phyloP scores from a whole-genome alignment of 1,140 invertebrate species.

The Formica selysi region DNA sequence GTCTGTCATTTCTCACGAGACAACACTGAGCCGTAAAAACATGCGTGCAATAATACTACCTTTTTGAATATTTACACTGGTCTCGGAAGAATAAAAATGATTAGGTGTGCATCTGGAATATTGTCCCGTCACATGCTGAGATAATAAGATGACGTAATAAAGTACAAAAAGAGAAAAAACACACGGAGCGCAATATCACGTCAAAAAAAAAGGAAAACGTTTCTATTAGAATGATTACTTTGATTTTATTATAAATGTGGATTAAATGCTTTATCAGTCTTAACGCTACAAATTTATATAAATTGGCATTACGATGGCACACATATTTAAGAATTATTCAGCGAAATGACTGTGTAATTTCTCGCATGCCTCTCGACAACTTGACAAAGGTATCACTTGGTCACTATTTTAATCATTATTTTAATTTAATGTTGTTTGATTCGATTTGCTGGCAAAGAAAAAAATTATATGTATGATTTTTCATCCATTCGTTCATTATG shows the following conservation, averaged over 20 bases:
- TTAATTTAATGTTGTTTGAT: too few species aligned
- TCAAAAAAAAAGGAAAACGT: neutral
- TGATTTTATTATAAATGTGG: neutral
- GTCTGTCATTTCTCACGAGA: constrained; percentile 45
- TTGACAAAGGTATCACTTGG: neutral
- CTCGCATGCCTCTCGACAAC: neutral
- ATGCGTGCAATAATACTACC: neutral
- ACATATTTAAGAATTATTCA: neutral
- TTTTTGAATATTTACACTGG: constrained; percentile 28
- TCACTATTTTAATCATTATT: neutral
- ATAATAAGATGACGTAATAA: neutral
- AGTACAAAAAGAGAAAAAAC: neutral
- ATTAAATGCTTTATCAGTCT: neutral
- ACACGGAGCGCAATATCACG: too few species aligned
- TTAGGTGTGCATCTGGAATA: constrained; percentile 14
- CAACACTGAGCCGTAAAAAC: constrained; percentile 17
- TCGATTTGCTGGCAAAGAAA: neutral
- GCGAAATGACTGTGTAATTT: neutral
- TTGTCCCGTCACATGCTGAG: neutral
- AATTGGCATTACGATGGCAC: neutral
- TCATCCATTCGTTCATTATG: neutral
- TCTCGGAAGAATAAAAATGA: constrained; percentile 37
- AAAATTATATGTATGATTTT: neutral
- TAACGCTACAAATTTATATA: neutral
- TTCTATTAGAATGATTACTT: neutral